These are phyloP conservation scores for Athalia rosae DNA, from an alignment of 2,888 invertebrate species.

Conservation along the genomic window DNA sequence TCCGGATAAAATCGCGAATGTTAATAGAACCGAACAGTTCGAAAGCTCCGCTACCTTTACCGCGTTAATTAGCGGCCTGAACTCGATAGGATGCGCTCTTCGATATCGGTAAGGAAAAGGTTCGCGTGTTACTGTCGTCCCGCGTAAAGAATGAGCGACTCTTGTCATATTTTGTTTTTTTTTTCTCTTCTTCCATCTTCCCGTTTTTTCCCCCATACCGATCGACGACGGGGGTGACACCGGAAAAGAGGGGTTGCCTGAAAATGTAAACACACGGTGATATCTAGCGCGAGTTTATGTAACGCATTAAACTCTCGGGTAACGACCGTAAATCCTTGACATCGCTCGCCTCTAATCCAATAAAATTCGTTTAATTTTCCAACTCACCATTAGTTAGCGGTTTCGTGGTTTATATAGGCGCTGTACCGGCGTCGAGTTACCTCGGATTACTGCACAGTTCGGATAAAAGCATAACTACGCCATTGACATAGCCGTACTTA, in stretches of 20 bases:
- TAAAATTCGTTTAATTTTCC: conserved; percentile 55
- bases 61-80: too few species aligned
- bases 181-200: too few species aligned
- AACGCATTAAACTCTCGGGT: conserved; percentile 18
- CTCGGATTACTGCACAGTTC: too few species aligned
- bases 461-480: too few species aligned
- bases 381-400: conserved; percentile 53
- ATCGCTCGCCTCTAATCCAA: conserved; percentile 50
- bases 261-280: too few species aligned
- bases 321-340: conserved; percentile 49
- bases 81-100: background rate
- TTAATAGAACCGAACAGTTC: background rate
- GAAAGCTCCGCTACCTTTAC: too few species aligned
- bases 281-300: conserved; percentile 17
- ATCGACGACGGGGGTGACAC: too few species aligned
- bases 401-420: conserved; percentile 42
- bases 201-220: too few species aligned
- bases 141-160: conserved; percentile 2
- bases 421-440: background rate
- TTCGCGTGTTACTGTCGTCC: background rate
- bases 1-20: background rate
- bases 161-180: too few species aligned
- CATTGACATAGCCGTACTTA: too few species aligned
- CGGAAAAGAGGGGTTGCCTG: too few species aligned
- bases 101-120: background rate